Conservation (phyloP, 2,797 vertebrate genomes). For the Ptychobarbus kaznakovi region DNA sequence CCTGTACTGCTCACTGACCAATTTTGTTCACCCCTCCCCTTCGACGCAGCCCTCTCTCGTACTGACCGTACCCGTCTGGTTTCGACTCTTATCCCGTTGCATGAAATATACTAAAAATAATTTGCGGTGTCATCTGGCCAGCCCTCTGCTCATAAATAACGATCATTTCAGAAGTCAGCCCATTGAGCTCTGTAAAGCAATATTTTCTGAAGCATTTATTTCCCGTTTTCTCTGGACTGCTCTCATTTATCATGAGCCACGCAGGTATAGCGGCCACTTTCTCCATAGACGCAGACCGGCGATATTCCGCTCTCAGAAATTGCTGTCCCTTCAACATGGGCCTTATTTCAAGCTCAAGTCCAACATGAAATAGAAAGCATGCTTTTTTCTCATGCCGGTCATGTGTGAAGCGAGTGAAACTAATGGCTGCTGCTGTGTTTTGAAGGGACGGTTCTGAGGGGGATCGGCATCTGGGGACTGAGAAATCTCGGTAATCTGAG, state of each 20-base stretch:
- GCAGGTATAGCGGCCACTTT: conserved; percentile 1
- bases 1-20: conserved; percentile 65
- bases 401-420: conserved; percentile 18
- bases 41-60: not conserved
- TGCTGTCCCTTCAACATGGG: conserved; percentile 7
- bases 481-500: not conserved
- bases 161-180: conserved; percentile 64
- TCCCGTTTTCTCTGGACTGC: conserved; percentile 61
- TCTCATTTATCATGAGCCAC: conserved; percentile 71
- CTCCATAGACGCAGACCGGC: not conserved
- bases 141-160: conserved; percentile 68
- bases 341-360: conserved; percentile 17
- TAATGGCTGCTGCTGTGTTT: conserved; percentile 15
- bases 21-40: conserved; percentile 54
- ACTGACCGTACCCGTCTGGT: conserved; percentile 36
- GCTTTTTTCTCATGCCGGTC: conserved; percentile 10
- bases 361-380: conserved; percentile 24
- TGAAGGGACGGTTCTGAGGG: not conserved
- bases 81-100: conserved; percentile 64
- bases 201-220: conserved; percentile 73
- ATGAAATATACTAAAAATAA: conserved; percentile 76
- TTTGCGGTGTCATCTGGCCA: conserved; percentile 66
- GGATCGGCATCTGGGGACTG: not conserved
- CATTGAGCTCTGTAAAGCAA: conserved; percentile 70
- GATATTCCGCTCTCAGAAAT: conserved; percentile 12